Base-by-base conservation (phyloP, 2,888 invertebrate species). In the Nipponacmea schrenckii region DNA sequence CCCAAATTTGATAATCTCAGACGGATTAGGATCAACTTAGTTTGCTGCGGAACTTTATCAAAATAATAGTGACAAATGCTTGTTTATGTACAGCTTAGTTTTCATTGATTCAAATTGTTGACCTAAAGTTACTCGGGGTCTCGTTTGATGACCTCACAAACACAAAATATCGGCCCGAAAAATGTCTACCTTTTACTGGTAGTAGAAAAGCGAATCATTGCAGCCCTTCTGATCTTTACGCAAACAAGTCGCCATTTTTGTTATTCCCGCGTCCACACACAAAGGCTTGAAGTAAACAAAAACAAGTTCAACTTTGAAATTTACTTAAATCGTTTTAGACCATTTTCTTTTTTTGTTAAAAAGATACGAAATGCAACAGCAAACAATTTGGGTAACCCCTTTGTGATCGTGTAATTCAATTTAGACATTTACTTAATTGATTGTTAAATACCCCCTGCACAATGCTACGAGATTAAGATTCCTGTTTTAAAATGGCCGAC, bases 271-370 rank as follows among this genome's bases (percentile, higher is more conserved):
- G 66, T 44, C 46, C 39, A 44, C 39, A 24, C n/a, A 45, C 39
- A 66, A 66, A 66, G 64, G 50, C 70, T 50, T 12, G 27, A 12
- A 27, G 70, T 70, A 65, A 70, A 70, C 70, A 70, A 17, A n/a
- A 56, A 66, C 70, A 70, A 66, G 70, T 70, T 70, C 70, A 66
- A 70, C 65, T 70, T 70, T 70, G 31, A 65, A 70, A 65, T 70
- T 65, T 65, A 12, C 24, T 24, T 24, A 20, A 56, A 24, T 24
- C 24, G 20, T 56, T 56, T 24, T 56, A 24, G 20, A 20, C 56
- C 56, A 24, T 56, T 56, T 20, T 24, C 20, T 24, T 56, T 56
- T 48, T 56, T 56, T 56, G 39, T 39, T 5, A 39, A 20, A 56
- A 24, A 56, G 56, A 56, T 24, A 56, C 20, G 20, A 56, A 24